Evolutionary conservation across 2,888 invertebrate species (phyloP).

Genomic region (Coleophora flavipennella): DNA sequence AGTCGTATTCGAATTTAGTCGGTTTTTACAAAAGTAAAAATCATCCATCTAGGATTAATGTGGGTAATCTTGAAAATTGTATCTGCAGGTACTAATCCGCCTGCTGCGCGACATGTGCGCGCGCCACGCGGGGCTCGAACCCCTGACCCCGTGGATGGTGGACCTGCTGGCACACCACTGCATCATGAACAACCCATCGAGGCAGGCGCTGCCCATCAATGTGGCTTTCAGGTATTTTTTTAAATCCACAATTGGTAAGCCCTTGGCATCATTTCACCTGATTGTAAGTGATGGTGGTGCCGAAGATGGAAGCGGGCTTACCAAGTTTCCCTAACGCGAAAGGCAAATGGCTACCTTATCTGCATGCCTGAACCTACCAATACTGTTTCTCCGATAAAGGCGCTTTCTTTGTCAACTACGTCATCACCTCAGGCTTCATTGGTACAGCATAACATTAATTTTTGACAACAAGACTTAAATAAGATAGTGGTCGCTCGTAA

Average conservation of each 20-base stretch:
- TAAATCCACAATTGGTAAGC: background rate
- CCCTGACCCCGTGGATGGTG: constrained; percentile 96
- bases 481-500: too few species aligned
- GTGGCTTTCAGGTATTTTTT: constrained; percentile 81
- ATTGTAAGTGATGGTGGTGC: too few species aligned
- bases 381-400: constrained; percentile 95
- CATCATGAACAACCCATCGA: constrained; percentile 95
- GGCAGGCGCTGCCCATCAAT: constrained; percentile 93
- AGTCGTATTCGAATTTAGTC: too few species aligned
- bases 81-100: constrained; percentile 82
- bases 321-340: too few species aligned
- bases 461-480: too few species aligned
- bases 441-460: too few species aligned
- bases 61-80: background rate
- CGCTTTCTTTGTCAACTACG: constrained; percentile 96
- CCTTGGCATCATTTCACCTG: too few species aligned
- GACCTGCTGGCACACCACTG: constrained; percentile 96
- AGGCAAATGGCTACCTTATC: too few species aligned
- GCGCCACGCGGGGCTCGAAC: constrained; percentile 91
- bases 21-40: too few species aligned
- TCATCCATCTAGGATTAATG: too few species aligned
- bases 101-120: constrained; percentile 92
- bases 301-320: background rate
- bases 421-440: constrained; percentile 93
- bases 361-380: too few species aligned